A percentile compares a stretch with the other conserved stretches of the same genome.
Evolutionary conservation across 2,113 vertebrate species (phyloP).

Genomic region (Rafetus swinhoei): DNA sequence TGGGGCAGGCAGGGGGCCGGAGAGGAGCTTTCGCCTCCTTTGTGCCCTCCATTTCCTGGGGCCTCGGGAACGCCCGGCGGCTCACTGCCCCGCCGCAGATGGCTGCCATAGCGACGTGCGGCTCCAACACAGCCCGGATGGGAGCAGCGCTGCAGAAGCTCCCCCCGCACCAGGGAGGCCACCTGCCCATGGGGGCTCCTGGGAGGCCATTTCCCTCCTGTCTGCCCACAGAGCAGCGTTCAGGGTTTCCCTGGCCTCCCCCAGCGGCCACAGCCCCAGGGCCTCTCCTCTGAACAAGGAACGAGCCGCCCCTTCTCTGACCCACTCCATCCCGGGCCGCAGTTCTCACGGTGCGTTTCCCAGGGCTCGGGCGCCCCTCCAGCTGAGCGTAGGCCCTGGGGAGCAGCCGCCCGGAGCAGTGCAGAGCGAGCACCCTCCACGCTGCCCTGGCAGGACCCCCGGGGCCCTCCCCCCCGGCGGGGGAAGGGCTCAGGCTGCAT

Average conservation of each 20-base stretch:
- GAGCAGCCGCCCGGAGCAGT: too few species aligned
- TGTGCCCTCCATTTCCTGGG: background rate
- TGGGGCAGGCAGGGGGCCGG: background rate
- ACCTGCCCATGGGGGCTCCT: background rate
- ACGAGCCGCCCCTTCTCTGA: too few species aligned
- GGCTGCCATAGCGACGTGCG: background rate
- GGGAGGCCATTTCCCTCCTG: background rate
- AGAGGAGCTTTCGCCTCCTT: background rate
- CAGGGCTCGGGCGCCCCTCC: too few species aligned
- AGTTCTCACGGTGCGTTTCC: too few species aligned
- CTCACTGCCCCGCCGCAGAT: background rate
- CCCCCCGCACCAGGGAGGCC: background rate
- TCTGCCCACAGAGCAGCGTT: accelerated
- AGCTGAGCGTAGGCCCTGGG: too few species aligned
- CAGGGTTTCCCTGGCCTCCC: background rate
- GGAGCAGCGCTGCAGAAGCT: background rate
- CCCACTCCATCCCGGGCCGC: too few species aligned
- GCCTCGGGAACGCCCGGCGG: too few species aligned
- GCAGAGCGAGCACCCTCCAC: background rate
- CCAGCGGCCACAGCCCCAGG: too few species aligned
- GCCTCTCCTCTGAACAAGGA: background rate
- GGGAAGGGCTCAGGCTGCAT: too few species aligned
- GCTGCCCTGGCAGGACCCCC: background rate
- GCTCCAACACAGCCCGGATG: background rate
- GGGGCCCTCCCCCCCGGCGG: too few species aligned